Evolutionary conservation across 2,888 invertebrate species (phyloP).

Genomic region (Leptopilina syphax): DNA sequence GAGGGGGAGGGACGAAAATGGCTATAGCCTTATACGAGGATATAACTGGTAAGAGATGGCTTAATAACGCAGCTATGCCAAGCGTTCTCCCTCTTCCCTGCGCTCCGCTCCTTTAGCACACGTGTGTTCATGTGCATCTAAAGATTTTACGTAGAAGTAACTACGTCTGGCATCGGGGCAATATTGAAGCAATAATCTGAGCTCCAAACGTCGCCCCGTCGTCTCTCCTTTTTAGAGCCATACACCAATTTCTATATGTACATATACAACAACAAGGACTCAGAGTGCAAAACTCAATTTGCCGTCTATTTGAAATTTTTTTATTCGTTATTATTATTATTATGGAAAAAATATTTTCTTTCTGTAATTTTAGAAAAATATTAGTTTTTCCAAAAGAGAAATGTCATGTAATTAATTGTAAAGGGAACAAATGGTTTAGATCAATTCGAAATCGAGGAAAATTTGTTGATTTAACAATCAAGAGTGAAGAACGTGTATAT

Average conservation of each 20-base stretch:
- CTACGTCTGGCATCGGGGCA: conserved; percentile 69
- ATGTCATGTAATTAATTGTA: neutral
- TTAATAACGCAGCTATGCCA: conserved; percentile 71
- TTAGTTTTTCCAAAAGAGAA: too few relatives aligned
- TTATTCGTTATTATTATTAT: neutral
- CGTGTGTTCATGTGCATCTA: conserved; percentile 59
- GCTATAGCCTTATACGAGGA: conserved; percentile 60
- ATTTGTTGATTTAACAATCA: conserved; percentile 8
- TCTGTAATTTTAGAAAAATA: too few relatives aligned
- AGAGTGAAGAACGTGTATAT: neutral
- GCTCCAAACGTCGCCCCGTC: conserved; percentile 52
- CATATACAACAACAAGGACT: too few relatives aligned
- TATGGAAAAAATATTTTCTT: neutral
- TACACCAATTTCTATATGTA: neutral
- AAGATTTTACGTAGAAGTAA: conserved; percentile 62
- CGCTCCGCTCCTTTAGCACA: conserved; percentile 44
- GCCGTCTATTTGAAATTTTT: neutral
- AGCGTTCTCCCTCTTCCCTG: neutral
- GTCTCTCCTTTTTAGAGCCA: conserved; percentile 41
- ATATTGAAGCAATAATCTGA: conserved; percentile 75
- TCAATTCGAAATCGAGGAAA: neutral
- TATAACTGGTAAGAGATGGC: conserved; percentile 73
- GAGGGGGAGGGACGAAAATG: conserved; percentile 38
- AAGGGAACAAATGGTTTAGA: neutral
- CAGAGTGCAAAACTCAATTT: neutral